Evolutionary conservation across 2,113 vertebrate species (phyloP).

Genomic region (Bufo gargarizans): DNA sequence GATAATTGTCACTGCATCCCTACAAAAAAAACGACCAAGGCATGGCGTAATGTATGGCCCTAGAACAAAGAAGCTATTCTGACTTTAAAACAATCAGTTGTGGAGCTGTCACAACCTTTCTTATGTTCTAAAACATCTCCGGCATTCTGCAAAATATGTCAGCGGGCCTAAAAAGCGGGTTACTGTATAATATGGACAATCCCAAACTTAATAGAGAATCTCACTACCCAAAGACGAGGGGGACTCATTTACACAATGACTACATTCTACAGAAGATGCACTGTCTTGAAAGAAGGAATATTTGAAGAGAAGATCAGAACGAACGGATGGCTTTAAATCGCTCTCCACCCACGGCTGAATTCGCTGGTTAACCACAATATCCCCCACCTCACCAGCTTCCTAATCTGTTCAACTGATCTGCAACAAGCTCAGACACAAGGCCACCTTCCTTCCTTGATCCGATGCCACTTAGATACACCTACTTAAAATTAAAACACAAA

Average conservation of each 20-base stretch:
- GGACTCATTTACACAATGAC: conserved; percentile 16
- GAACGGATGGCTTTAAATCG: conserved; percentile 23
- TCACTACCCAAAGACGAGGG: not conserved
- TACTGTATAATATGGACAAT: not conserved
- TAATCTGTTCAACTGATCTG: conserved; percentile 36
- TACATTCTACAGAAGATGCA: conserved; percentile 37
- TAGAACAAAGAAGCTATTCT: conserved; percentile 4
- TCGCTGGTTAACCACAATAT: conserved; percentile 50
- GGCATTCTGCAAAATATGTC: conserved; percentile 12
- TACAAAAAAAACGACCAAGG: not conserved
- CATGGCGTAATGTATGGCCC: not conserved
- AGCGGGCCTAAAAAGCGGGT: not conserved
- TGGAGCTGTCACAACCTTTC: conserved; percentile 1
- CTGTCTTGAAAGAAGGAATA: conserved; percentile 33
- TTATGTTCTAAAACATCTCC: conserved; percentile 8
- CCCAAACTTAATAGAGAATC: not conserved
- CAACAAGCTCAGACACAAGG: conserved; percentile 40
- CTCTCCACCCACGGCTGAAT: conserved; percentile 17
- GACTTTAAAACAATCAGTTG: conserved; percentile 13
- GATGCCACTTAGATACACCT: conserved; percentile 8
- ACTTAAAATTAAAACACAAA: not conserved
- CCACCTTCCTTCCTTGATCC: conserved; percentile 1
- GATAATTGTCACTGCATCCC: not conserved
- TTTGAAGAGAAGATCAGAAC: conserved; percentile 54
- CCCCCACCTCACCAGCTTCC: conserved; percentile 26